phyloP scores from a whole-genome alignment of 2,113 vertebrate species.

The Balaeniceps rex region DNA sequence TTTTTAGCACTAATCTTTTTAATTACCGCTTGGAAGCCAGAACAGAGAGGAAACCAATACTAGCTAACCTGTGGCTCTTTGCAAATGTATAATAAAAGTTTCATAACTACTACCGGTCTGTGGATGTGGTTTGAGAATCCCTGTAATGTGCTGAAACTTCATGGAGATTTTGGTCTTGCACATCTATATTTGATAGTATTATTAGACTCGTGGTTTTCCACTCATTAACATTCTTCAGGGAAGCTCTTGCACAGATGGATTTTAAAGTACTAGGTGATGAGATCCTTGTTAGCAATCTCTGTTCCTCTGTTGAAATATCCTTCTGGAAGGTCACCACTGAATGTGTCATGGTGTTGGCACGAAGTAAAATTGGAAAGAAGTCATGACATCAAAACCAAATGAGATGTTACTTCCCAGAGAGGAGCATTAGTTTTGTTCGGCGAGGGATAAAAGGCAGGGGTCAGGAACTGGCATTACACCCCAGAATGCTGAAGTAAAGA shows the following conservation, averaged over 20 bases:
- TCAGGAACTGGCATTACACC: background rate
- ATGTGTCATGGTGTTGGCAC: accelerated
- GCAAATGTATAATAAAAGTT: background rate
- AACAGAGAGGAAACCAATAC: background rate
- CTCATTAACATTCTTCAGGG: background rate
- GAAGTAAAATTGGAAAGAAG: background rate
- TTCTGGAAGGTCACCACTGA: background rate
- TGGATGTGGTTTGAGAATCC: background rate
- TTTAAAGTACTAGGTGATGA: background rate
- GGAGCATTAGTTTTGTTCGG: background rate
- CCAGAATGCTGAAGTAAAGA: background rate
- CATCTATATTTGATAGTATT: background rate
- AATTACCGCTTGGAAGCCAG: background rate
- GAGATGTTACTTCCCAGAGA: background rate
- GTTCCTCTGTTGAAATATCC: background rate
- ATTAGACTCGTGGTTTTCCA: background rate
- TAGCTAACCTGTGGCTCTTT: background rate
- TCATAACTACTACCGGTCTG: background rate
- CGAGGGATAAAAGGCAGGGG: background rate
- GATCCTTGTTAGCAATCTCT: background rate
- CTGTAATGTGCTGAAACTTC: background rate
- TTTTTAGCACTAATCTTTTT: background rate
- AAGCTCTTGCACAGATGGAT: background rate
- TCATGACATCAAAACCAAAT: background rate
- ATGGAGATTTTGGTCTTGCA: background rate